These are phyloP conservation scores for Manis pentadactyla DNA, from an alignment of 2,797 vertebrate species.

Conservation along the genomic window DNA sequence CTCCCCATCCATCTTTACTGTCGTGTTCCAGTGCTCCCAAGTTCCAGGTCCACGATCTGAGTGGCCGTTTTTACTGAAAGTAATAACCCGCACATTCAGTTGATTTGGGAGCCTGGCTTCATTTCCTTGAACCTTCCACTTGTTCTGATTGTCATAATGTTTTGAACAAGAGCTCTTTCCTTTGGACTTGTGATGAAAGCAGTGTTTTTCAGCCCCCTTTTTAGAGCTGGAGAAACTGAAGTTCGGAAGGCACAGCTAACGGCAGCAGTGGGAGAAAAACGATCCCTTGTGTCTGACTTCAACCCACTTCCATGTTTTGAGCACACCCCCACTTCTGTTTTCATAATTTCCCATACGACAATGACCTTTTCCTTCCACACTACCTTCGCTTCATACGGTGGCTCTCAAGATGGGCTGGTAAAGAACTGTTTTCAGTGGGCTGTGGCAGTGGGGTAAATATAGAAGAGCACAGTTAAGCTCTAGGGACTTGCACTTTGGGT, in stretches of 20 bases:
- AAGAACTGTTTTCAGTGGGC: slow-evolving; percentile 25
- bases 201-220: background rate
- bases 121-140: background rate
- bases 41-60: slow-evolving; percentile 19
- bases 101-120: background rate
- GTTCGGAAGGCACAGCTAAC: background rate
- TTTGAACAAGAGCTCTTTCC: slow-evolving; percentile 36
- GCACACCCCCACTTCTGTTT: background rate
- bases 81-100: background rate
- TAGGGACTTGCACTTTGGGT: slow-evolving; percentile 3
- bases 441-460: background rate
- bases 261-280: background rate
- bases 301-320: background rate
- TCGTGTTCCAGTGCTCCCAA: background rate
- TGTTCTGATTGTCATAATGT: background rate
- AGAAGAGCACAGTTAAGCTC: background rate
- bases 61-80: slow-evolving; percentile 16
- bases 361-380: background rate
- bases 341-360: background rate
- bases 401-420: slow-evolving; percentile 16
- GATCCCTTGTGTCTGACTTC: background rate
- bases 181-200: slow-evolving; percentile 22
- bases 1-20: background rate
- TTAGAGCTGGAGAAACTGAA: background rate
- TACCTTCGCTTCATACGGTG: background rate